A percentile compares a stretch with the other conserved stretches of the same genome.
Evolutionary conservation across 2,888 invertebrate genomes (phyloP).

Genomic region (Rotaria socialis): DNA sequence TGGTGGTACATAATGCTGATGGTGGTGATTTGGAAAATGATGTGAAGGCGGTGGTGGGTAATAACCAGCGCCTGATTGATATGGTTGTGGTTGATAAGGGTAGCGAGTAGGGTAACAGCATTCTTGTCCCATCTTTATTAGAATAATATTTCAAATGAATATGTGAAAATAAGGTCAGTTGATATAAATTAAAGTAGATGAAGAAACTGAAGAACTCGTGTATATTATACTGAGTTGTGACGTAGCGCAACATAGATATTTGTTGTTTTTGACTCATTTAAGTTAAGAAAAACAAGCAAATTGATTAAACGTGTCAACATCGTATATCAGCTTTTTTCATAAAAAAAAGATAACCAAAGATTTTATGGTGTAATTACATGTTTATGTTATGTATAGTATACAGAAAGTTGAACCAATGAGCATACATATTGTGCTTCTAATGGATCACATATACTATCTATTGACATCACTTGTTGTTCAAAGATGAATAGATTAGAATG

Average conservation of each 20-base stretch:
- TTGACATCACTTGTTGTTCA: too few relatives aligned
- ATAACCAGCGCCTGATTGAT: not conserved
- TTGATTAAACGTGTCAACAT: not conserved
- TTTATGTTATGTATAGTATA: too few relatives aligned
- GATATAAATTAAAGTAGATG: not conserved
- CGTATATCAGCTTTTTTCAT: not conserved
- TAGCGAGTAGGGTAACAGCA: not conserved
- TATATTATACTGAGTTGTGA: not conserved
- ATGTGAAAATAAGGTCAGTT: not conserved
- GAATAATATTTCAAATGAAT: not conserved
- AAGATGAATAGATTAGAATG: too few relatives aligned
- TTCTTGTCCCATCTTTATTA: not conserved
- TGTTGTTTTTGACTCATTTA: not conserved
- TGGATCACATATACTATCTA: too few relatives aligned
- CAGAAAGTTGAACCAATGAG: too few relatives aligned
- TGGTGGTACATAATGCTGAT: not conserved
- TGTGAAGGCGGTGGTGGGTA: not conserved
- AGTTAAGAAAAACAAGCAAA: not conserved
- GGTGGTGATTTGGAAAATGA: not conserved
- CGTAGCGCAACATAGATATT: not conserved
- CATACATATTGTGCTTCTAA: too few relatives aligned
- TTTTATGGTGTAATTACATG: not conserved
- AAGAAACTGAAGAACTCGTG: not conserved
- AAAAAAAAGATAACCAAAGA: not conserved
- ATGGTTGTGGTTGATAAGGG: not conserved